Evolutionary conservation across 23 tunicate genomes (phyloP).

Genomic region (Trididemnum nubilum): DNA sequence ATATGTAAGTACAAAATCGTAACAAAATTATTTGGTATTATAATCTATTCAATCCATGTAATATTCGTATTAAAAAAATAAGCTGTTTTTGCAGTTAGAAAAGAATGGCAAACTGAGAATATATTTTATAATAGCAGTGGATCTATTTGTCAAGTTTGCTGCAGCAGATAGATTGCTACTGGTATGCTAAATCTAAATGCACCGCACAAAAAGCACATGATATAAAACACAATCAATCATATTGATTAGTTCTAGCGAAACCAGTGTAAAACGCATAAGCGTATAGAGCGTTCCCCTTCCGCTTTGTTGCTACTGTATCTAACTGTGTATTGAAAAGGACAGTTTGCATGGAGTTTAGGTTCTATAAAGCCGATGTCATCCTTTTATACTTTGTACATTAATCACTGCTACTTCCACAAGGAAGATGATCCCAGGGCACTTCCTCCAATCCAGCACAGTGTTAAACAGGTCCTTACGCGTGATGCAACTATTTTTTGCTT

Average conservation of each 20-base stretch:
- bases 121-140: too few species aligned
- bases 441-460: slow-evolving; percentile 11
- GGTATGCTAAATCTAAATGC: too few species aligned
- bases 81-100: too few species aligned
- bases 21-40: too few species aligned
- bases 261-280: not conserved
- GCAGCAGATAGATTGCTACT: too few species aligned
- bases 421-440: slow-evolving; percentile 23
- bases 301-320: not conserved
- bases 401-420: slow-evolving; percentile 2
- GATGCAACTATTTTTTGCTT: too few species aligned
- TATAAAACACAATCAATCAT: not conserved
- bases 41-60: too few species aligned
- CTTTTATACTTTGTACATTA: not conserved
- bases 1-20: too few species aligned
- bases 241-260: not conserved
- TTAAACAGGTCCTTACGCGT: slow-evolving; percentile 5
- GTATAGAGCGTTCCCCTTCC: not conserved
- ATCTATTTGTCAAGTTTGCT: too few species aligned
- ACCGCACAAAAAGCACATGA: too few species aligned
- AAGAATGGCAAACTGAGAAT: too few species aligned
- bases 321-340: not conserved
- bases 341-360: not conserved
- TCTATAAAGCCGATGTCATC: not conserved
- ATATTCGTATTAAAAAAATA: too few species aligned